Conservation (phyloP, 1,140 invertebrate genomes). For the Drosophila arizonae region DNA sequence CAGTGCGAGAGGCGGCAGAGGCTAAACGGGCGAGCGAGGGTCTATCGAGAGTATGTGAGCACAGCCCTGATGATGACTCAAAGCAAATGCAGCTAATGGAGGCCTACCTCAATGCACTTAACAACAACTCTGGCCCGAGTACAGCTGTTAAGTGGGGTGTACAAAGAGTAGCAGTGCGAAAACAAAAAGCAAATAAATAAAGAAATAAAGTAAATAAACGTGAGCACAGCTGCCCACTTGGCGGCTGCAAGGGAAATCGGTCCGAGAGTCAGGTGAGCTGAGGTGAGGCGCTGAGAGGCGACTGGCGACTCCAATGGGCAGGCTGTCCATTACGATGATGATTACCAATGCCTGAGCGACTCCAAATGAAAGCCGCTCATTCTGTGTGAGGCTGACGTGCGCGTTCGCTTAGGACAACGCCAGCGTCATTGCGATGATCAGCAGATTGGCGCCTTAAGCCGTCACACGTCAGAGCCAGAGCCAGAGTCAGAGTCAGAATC, state of each 20-base stretch:
- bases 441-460: slow-evolving; percentile 60
- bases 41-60: background rate
- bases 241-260: slow-evolving; percentile 20
- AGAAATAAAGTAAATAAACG: slow-evolving; percentile 39
- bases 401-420: slow-evolving; percentile 58
- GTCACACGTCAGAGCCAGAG: slow-evolving; percentile 27
- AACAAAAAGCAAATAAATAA: slow-evolving; percentile 46
- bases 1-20: slow-evolving; percentile 24
- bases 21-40: slow-evolving; percentile 43
- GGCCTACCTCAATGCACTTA: slow-evolving; percentile 59
- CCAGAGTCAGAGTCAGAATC: too few species aligned
- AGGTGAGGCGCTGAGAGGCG: background rate
- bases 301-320: background rate
- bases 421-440: slow-evolving; percentile 61
- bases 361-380: slow-evolving; percentile 44
- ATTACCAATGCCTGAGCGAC: slow-evolving; percentile 38
- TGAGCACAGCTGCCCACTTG: slow-evolving; percentile 57
- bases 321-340: slow-evolving; percentile 36
- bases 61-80: slow-evolving; percentile 5
- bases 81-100: slow-evolving; percentile 13
- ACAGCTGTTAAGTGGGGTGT: slow-evolving; percentile 21
- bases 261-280: background rate
- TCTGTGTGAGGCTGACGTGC: slow-evolving; percentile 47
- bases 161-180: slow-evolving; percentile 16
- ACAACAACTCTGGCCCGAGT: slow-evolving; percentile 7